Evolutionary conservation across 2,113 vertebrate species (phyloP), one percentile per base, ranked within the genome.

Genomic region (Ia io): DNA sequence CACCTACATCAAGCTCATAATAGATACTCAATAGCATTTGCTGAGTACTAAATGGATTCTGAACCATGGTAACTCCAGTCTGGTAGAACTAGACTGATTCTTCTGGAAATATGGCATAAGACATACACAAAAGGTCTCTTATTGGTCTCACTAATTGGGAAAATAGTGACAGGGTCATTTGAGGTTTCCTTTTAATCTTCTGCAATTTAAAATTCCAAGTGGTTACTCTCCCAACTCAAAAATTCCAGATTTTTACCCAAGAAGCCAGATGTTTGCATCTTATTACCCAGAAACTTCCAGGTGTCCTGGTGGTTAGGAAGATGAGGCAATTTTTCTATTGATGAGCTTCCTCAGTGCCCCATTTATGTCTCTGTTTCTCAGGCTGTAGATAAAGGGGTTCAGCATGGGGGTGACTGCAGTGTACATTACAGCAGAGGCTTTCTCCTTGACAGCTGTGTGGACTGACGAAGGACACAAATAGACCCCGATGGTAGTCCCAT

Each of bases 371-470:
- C 80, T 93, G 97, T 97, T 98, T 22, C 97, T 97, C 23, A 98
- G 17, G 40, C 97, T 98, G 12, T 97, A 98, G 73, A 98, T 97
- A 9, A 98, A 88, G 9, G 98, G 97, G 18, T 97, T 98, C 35
- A 98, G 63, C 93, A 98, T 79, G 30, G 97, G 97, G 2, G 95
- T 98, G 79, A 98, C 86, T 0, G 49, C 77, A 0, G 97, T 93
- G 93, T 98, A 98, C 88, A 97, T 95, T 1, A 98, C 91, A 2
- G 97, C 96, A 5, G 97, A 96, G 6, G 96, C 96, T 53, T 96
- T 97, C 42, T 96, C 97, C 23, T 96, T 97, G 42, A 95, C 10
- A 3, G 92, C 71, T 3, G 94, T 88, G 40, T 11, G 42, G 25
- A 95, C 87, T 6, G 96, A 96, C 0, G 93, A 92, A 20, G 98